Conservation (phyloP, 2,113 vertebrate species). For the Odobenus rosmarus region DNA sequence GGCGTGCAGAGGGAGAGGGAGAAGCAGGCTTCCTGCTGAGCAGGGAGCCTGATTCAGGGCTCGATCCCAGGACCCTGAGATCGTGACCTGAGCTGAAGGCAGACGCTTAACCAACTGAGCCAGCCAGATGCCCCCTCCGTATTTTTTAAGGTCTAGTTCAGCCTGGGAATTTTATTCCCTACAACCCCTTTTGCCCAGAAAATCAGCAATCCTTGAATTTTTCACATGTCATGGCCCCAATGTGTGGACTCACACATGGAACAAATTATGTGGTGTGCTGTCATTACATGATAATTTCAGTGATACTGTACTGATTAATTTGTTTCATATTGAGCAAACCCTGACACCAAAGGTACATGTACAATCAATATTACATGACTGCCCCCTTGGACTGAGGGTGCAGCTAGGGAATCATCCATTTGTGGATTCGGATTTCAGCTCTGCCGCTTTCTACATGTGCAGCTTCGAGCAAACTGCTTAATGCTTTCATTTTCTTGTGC, state of each 20-base stretch:
- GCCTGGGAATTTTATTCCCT: neutral
- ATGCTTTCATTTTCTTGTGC: neutral
- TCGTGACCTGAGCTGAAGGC: neutral
- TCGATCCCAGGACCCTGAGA: neutral
- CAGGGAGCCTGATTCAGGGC: neutral
- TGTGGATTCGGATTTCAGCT: neutral
- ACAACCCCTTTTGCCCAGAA: neutral
- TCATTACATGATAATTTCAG: neutral
- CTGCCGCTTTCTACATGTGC: neutral
- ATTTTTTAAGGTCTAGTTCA: neutral
- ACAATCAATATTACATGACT: neutral
- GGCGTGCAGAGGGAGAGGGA: neutral
- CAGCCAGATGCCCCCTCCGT: neutral
- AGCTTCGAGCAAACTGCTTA: neutral
- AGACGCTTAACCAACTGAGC: neutral
- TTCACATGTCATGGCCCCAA: neutral
- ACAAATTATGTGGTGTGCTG: neutral
- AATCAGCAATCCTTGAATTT: neutral
- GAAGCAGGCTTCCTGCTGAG: neutral
- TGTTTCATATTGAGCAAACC: neutral
- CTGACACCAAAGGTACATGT: neutral
- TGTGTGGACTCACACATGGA: neutral
- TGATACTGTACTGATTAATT: neutral
- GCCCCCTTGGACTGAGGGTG: neutral
- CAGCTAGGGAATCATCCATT: neutral